These are phyloP conservation scores for Copidosoma aretas DNA, from an alignment of 2,888 invertebrate species.

Conservation along the genomic window DNA sequence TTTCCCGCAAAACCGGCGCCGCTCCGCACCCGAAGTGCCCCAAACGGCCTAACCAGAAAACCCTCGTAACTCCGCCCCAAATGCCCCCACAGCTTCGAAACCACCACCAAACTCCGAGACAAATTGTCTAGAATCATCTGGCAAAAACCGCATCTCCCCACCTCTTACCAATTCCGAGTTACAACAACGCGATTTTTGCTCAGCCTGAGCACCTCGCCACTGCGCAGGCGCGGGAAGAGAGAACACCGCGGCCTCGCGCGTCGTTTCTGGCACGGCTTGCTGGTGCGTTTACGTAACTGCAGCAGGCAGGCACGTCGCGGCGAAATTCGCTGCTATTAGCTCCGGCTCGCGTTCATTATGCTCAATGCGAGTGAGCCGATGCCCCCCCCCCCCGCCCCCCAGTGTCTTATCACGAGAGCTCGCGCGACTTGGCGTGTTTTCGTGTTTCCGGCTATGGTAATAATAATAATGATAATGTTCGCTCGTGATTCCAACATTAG, in stretches of 20 bases:
- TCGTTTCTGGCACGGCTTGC: too few relatives aligned
- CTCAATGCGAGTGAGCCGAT: too few relatives aligned
- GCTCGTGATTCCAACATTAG: too few relatives aligned
- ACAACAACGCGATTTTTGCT: slow-evolving; percentile 47
- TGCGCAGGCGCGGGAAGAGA: slow-evolving; percentile 37
- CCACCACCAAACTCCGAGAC: slow-evolving; percentile 45
- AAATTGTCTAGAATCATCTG: slow-evolving; percentile 43
- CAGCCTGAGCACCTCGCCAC: slow-evolving; percentile 10
- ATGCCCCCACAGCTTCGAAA: neutral
- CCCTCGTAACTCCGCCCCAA: slow-evolving; percentile 37
- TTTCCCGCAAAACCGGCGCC: too few relatives aligned
- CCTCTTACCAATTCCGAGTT: slow-evolving; percentile 43
- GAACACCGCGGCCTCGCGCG: neutral
- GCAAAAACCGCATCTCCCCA: slow-evolving; percentile 44
- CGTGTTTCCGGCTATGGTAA: too few relatives aligned
- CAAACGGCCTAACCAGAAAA: slow-evolving; percentile 25
- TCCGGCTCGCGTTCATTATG: too few relatives aligned
- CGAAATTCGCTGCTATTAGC: neutral
- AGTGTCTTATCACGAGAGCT: too few relatives aligned
- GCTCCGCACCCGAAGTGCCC: neutral
- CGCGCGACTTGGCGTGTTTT: too few relatives aligned
- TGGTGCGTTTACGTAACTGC: slow-evolving; percentile 5
- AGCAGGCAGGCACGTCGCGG: too few relatives aligned
- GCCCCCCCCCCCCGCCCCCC: too few relatives aligned
- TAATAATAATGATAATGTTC: too few relatives aligned